A percentile compares a stretch with the other conserved stretches of the same genome.
These are phyloP conservation scores for Calypte anna DNA, from an alignment of 2,113 vertebrate genomes.

Conservation along the genomic window DNA sequence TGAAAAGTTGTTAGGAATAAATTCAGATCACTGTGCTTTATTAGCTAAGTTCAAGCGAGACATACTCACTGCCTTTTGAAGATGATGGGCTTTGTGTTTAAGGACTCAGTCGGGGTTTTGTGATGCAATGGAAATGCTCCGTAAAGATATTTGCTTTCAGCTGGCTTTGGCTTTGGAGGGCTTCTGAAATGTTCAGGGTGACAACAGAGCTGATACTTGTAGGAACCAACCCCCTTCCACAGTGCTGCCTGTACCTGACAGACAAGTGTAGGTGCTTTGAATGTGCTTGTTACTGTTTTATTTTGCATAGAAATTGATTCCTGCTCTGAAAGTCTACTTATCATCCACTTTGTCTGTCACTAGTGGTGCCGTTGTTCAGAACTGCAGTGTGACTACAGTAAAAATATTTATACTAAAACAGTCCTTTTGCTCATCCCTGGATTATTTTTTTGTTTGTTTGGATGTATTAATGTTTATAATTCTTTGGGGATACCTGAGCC, in stretches of 20 bases:
- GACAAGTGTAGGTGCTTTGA: fast-evolving
- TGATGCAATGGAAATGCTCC: not conserved
- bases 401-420: not conserved
- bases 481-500: not conserved
- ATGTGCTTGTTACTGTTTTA: not conserved
- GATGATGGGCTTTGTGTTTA: not conserved
- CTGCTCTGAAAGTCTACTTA: not conserved
- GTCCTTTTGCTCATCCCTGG: not conserved
- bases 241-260: not conserved
- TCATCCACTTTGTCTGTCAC: fast-evolving
- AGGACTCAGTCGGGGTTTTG: fast-evolving
- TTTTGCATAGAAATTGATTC: not conserved
- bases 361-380: not conserved
- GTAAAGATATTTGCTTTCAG: not conserved
- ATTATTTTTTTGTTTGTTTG: not conserved
- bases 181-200: fast-evolving
- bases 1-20: not conserved
- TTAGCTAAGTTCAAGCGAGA: not conserved
- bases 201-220: not conserved
- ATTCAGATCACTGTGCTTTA: not conserved
- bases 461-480: not conserved
- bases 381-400: not conserved
- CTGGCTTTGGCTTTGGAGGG: not conserved
- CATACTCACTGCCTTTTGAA: not conserved
- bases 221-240: not conserved